A percentile compares a stretch with the other conserved stretches of the same genome.
Evolutionary conservation across 1,140 invertebrate species (phyloP).

Genomic region (Lucilia cuprina): DNA sequence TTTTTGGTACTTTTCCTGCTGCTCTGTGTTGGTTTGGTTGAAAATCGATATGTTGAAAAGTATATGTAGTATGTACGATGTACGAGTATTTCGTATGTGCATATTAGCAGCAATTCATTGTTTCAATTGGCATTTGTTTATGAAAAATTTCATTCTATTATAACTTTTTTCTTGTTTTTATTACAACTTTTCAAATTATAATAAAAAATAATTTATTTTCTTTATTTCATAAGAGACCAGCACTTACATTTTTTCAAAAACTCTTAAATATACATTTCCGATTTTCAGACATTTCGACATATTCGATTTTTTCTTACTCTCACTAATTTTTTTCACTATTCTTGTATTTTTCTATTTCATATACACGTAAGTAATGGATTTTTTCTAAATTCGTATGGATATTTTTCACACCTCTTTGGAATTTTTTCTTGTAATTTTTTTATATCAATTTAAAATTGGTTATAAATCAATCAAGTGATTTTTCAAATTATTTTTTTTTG

Average conservation of each 20-base stretch:
- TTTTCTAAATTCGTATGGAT: neutral
- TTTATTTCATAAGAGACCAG: neutral
- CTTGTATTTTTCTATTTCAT: neutral
- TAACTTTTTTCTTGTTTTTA: neutral
- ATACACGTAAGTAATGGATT: neutral
- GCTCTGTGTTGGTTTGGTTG: constrained; percentile 10
- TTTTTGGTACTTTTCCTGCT: neutral
- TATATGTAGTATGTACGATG: constrained; percentile 2
- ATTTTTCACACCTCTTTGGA: neutral
- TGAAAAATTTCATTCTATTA: neutral
- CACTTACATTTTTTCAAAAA: constrained; percentile 26
- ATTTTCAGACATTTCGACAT: constrained; percentile 24
- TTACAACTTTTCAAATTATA: neutral
- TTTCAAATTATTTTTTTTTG: neutral
- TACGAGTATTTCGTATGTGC: neutral
- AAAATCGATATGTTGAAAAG: constrained; percentile 30
- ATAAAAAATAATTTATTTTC: neutral
- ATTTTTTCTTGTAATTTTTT: neutral
- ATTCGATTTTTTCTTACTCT: neutral
- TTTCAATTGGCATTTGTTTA: constrained; percentile 6
- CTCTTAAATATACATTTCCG: constrained; percentile 13
- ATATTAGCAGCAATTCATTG: constrained; percentile 16
- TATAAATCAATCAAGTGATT: neutral
- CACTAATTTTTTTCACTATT: neutral
- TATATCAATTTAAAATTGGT: neutral